Conservation (phyloP, 1,140 invertebrate species). For the Laodelphax striatellus region DNA sequence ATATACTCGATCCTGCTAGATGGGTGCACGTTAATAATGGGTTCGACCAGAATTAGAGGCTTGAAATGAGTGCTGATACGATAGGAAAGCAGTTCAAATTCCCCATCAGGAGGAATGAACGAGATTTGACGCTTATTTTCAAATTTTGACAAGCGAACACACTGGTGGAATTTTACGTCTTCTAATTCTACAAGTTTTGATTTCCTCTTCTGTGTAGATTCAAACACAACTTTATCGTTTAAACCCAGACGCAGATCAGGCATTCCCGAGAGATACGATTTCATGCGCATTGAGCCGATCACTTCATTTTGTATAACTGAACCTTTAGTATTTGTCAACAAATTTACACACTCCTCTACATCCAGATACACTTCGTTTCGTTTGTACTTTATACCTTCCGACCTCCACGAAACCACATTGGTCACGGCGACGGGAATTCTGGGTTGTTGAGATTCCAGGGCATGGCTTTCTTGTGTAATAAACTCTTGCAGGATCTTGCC, state of each 20-base stretch:
- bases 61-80: conserved; percentile 93
- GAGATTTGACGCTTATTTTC: neutral
- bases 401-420: conserved; percentile 97
- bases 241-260: conserved; percentile 90
- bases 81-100: neutral
- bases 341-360: conserved; percentile 97
- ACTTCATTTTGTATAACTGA: conserved; percentile 96
- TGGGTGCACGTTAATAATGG: conserved; percentile 94
- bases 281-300: conserved; percentile 96
- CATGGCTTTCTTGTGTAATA: conserved; percentile 95
- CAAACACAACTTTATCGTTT: conserved; percentile 97
- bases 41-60: conserved; percentile 98
- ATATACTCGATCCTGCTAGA: conserved; percentile 97
- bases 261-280: conserved; percentile 96
- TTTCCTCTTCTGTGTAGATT: conserved; percentile 86
- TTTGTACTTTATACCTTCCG: conserved; percentile 95
- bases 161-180: conserved; percentile 99
- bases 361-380: conserved; percentile 99
- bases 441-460: conserved; percentile 81
- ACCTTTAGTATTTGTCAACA: conserved; percentile 80
- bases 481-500: conserved; percentile 87
- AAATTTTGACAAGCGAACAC: conserved; percentile 77
- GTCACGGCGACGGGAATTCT: conserved; percentile 97
- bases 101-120: neutral
- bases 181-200: conserved; percentile 97